Conservation (phyloP, 1,140 invertebrate species). For the Glomeris maerens region DNA sequence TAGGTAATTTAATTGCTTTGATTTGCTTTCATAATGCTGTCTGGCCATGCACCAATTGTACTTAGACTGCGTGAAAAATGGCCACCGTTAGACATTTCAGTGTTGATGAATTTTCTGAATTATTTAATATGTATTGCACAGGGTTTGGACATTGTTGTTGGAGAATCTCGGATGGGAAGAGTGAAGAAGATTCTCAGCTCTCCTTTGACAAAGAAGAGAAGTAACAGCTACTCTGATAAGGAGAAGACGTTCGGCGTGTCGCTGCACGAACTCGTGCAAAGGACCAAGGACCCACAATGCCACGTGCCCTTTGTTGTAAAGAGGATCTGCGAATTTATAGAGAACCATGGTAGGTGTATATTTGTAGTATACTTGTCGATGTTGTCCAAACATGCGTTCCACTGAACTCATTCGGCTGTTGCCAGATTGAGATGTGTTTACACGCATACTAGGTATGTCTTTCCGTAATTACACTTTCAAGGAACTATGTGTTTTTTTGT, state of each 20-base stretch:
- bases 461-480: slow-evolving; percentile 1
- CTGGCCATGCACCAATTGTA: neutral
- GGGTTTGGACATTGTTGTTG: neutral
- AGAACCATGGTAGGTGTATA: slow-evolving; percentile 24
- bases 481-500: neutral
- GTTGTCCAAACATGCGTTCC: neutral
- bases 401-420: neutral
- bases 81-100: neutral
- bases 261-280: slow-evolving; percentile 24
- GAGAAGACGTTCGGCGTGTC: slow-evolving; percentile 27
- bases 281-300: slow-evolving; percentile 9
- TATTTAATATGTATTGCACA: neutral
- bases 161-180: neutral
- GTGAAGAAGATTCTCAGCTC: slow-evolving; percentile 26
- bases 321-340: slow-evolving; percentile 26
- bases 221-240: neutral
- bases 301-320: slow-evolving; percentile 26
- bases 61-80: neutral
- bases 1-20: no score
- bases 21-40: no score
- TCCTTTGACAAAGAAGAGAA: slow-evolving; percentile 21
- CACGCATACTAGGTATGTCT: neutral
- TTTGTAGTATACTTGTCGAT: neutral
- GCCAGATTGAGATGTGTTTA: neutral
- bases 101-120: neutral